Evolutionary conservation across 2,797 vertebrate genomes (phyloP).

Genomic region (Myoxocephalus aenaeus): DNA sequence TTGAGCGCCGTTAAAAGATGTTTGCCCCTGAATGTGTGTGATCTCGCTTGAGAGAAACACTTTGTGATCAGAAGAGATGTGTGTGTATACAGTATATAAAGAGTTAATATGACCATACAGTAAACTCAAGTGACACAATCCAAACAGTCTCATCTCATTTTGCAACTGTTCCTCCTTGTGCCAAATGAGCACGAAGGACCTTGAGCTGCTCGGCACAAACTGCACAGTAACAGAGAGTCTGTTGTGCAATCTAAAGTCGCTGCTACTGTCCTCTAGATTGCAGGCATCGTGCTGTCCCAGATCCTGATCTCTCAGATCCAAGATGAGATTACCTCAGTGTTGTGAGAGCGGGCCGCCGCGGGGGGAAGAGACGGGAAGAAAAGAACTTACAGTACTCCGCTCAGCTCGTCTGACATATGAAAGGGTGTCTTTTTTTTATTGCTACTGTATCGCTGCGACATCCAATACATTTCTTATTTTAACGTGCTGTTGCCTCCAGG

Average conservation of each 20-base stretch:
- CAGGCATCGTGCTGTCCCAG: conserved; percentile 86
- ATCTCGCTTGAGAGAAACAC: neutral
- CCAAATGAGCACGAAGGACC: conserved; percentile 35
- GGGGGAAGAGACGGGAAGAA: conserved; percentile 38
- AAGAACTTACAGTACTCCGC: conserved; percentile 15
- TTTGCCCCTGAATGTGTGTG: conserved; percentile 4
- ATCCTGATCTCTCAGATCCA: conserved; percentile 87
- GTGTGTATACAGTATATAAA: neutral
- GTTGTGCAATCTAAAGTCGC: conserved; percentile 54
- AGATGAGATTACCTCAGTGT: conserved; percentile 81
- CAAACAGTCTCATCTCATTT: conserved; percentile 12
- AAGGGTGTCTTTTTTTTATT: conserved; percentile 49
- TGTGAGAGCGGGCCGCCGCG: conserved; percentile 62
- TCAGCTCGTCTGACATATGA: conserved; percentile 34
- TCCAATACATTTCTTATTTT: conserved; percentile 36
- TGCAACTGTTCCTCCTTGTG: neutral
- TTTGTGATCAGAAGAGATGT: neutral
- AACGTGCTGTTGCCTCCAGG: conserved; percentile 23
- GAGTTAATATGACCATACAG: neutral
- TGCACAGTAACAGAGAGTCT: conserved; percentile 28
- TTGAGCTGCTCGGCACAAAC: conserved; percentile 39
- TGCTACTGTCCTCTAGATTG: conserved; percentile 81
- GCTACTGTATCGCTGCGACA: conserved; percentile 18
- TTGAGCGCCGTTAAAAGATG: neutral
- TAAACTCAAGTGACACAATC: conserved; percentile 5